Evolutionary conservation across 2,888 invertebrate genomes (phyloP).

Genomic region (Patella pellucida): DNA sequence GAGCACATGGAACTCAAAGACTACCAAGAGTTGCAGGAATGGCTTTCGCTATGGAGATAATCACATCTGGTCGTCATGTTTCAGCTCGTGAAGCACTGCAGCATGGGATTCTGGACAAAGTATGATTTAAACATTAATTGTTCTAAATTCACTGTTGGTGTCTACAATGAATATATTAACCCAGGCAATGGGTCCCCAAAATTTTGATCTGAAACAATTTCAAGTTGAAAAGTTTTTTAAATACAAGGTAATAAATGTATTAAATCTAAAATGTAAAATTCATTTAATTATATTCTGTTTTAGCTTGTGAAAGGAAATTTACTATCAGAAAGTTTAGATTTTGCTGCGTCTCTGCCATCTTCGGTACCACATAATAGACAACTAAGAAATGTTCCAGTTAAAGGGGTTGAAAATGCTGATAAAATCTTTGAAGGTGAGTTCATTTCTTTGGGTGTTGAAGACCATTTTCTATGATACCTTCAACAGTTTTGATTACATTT

Average conservation of each 20-base stretch:
- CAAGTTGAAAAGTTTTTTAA: background rate
- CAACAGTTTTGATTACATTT: too few species aligned
- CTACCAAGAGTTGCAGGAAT: slow-evolving; percentile 84
- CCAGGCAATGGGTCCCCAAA: too few species aligned
- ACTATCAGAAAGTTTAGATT: slow-evolving; percentile 53
- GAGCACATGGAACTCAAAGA: slow-evolving; percentile 94
- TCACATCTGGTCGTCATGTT: slow-evolving; percentile 89
- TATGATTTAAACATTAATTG: slow-evolving; percentile 27
- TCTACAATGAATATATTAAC: too few species aligned
- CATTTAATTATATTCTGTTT: slow-evolving; percentile 10
- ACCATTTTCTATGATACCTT: too few species aligned
- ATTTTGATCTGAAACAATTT: too few species aligned
- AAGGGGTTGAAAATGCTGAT: slow-evolving; percentile 42
- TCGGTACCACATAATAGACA: slow-evolving; percentile 47
- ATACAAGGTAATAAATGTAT: background rate
- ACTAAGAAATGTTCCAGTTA: slow-evolving; percentile 47
- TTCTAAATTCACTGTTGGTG: too few species aligned
- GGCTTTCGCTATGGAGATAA: slow-evolving; percentile 89
- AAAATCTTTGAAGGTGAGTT: slow-evolving; percentile 47
- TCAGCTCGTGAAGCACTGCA: slow-evolving; percentile 92
- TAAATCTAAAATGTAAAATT: background rate
- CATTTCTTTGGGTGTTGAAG: background rate
- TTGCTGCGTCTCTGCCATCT: slow-evolving; percentile 52
- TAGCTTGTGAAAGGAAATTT: slow-evolving; percentile 59
- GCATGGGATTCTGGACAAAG: slow-evolving; percentile 89